Base-by-base conservation (phyloP, 2,113 vertebrate genomes). In the Oryzias javanicus region DNA sequence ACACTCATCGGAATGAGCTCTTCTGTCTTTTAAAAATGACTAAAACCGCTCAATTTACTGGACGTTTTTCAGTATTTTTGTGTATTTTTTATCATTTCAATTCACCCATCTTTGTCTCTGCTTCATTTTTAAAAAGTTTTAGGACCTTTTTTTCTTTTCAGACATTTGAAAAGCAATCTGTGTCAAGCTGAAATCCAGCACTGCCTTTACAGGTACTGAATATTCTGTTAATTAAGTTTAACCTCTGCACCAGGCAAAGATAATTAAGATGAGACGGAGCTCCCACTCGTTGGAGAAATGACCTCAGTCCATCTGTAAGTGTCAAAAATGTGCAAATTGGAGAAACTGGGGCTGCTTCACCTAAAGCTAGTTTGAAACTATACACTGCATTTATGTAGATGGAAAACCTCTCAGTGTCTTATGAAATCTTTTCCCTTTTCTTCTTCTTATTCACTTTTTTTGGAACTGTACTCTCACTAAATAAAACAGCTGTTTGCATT, bases 211-310 rank as follows among this genome's bases (percentile, higher is more conserved):
- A 69, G 76, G 70, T 81, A 84, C 84, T 84, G 22, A 86, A 81
- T 80, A 78, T 64, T 41, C 64, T 75, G 74, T 81, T 77, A 74
- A 85, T 86, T 83, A 82, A 81, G 69, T 79, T 67, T 72, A 0
- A 54, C 51, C 70, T 63, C 62, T 51, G 55, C 60, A 75, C 18
- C 51, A 70, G 60, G 35, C 50, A 79, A 55, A 62, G 59, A 72
- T 85, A 82, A 85, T 88, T 86, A 85, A 69, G 60, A 71, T 46
- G 61, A 81, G 73, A 67, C 46, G 77, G 74, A 78, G 70, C 61
- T 74, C 55, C 46, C 45, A 54, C 55, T 27, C 50, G 40, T 52
- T 27, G 60, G 66, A 74, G 55, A 79, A 72, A 58, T 35, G 48
- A 20, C 53, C 42, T 5, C 20, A 46, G 64, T 58, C 19, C 50